phyloP scores from a whole-genome alignment of 2,113 vertebrate genomes.

The Turdus rufiventris region DNA sequence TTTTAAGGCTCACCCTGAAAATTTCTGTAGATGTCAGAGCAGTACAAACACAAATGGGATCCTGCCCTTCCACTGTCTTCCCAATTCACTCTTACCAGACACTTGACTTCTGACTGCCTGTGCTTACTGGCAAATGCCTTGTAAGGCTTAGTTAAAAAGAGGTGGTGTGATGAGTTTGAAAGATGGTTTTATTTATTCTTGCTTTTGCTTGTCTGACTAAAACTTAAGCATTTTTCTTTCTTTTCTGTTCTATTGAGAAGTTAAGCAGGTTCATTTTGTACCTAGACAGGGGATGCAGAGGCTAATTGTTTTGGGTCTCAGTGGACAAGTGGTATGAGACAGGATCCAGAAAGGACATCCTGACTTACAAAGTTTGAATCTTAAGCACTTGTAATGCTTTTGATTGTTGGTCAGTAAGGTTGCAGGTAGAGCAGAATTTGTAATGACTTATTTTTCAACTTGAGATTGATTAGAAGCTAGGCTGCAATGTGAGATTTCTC shows the following conservation, averaged over 20 bases:
- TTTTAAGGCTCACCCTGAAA: background rate
- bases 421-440: background rate
- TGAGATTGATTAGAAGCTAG: background rate
- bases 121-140: background rate
- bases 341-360: background rate
- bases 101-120: background rate
- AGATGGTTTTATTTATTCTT: background rate
- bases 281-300: background rate
- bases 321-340: background rate
- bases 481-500: background rate
- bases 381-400: background rate
- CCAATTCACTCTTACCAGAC: background rate
- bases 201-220: background rate
- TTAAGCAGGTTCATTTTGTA: background rate
- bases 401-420: background rate
- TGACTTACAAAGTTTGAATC: background rate
- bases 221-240: background rate
- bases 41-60: background rate
- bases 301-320: background rate
- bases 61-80: background rate
- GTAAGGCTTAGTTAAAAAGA: background rate
- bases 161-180: background rate
- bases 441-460: background rate
- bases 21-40: background rate
- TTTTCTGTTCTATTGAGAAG: background rate